Evolutionary conservation across 2,113 vertebrate species (phyloP), one percentile per base, ranked within the genome.

Genomic region (Perca flavescens): DNA sequence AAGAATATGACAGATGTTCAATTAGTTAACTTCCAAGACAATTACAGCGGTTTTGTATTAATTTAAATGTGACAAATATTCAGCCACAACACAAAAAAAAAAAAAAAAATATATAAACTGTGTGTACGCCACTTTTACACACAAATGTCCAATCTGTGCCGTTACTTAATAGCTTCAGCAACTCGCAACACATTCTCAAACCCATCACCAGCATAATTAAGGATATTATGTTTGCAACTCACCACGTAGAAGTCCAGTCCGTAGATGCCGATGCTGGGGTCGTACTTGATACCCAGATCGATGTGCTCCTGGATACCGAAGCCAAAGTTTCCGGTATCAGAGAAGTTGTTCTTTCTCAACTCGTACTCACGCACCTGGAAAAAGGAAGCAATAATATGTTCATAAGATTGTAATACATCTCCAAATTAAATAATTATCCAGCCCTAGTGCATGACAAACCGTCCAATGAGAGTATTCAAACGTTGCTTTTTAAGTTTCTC

Each of bases 221-320:
- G 6, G 1, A 3, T 3, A 2, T n/a, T 0, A 6, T 47, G 13
- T 16, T 10, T 21, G 28, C 0, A 5, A 36, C 97, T 91, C 90
- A 99, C 98, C 96, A 99, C 98, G 0, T 99, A 99, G 81, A 99
- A 99, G 94, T 99, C 98, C 96, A 99, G 94, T 83, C 98, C 98
- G 0, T 99, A 99, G 95, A 99, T 99, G 0, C 98, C 98, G 11
- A 99, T 99, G 85, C 98, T 99, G 74, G 98, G 98, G 82, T 99
- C 98, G 0, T 99, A 99, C 90, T 99, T 99, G 87, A 99, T 99
- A 3, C 98, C 98, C 95, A 99, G 94, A 80, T 99, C 98, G 1
- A 99, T 99, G 94, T 99, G 98, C 57, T 99, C 98, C 94, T 99
- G 98, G 94, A 99, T 99, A 15, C 98, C 98, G 88, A 99, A 99